Evolutionary conservation across 2,797 vertebrate species (phyloP).

Genomic region (Ctenopoma multispine): DNA sequence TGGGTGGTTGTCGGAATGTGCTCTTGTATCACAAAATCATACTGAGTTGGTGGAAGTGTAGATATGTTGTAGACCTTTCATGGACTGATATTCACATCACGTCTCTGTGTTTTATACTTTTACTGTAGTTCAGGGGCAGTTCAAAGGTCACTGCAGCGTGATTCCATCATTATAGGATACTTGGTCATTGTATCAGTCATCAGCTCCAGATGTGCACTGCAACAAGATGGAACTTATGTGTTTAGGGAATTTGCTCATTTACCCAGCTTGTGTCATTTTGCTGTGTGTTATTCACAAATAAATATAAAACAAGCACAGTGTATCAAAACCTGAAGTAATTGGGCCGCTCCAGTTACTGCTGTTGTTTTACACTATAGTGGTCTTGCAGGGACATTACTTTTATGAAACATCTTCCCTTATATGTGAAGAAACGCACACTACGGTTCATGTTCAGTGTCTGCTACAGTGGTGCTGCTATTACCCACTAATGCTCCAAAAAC

Average conservation of each 20-base stretch:
- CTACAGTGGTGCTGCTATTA: not conserved
- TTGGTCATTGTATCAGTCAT: not conserved
- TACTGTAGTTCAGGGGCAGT: constrained; percentile 7
- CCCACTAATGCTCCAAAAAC: not conserved
- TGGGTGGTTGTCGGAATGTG: constrained; percentile 54
- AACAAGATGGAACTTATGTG: constrained; percentile 19
- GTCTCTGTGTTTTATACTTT: not conserved
- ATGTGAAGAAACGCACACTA: constrained; percentile 26
- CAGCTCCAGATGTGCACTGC: not conserved
- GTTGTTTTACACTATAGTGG: constrained; percentile 41
- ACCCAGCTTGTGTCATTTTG: constrained; percentile 51
- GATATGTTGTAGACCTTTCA: constrained; percentile 12
- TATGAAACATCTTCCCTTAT: constrained; percentile 23
- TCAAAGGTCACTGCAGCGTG: constrained; percentile 31
- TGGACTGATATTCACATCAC: not conserved
- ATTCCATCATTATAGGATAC: not conserved
- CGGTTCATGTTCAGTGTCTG: not conserved
- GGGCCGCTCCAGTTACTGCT: constrained; percentile 36
- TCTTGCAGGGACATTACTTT: constrained; percentile 18
- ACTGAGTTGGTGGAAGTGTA: constrained; percentile 39
- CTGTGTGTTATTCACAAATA: constrained; percentile 61
- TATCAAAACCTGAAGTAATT: constrained; percentile 50
- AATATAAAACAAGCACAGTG: constrained; percentile 61
- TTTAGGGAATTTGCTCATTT: constrained; percentile 50
- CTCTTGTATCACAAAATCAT: constrained; percentile 61